phyloP scores from a whole-genome alignment of 2,797 vertebrate species.

The Dipus sagitta region DNA sequence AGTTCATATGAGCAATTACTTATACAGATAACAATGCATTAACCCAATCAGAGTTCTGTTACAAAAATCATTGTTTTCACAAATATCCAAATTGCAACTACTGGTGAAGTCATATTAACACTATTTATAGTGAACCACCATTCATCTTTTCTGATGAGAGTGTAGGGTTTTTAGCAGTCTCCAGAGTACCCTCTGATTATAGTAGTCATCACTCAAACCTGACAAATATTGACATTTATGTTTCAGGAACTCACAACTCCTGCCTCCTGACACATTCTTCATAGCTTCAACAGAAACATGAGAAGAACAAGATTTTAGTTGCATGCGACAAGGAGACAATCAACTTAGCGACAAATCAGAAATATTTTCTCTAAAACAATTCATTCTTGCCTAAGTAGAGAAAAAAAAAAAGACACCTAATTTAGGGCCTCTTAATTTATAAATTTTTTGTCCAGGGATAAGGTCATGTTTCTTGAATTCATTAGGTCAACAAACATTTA shows the following conservation, averaged over 20 bases:
- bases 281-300: conserved; percentile 21
- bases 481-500: not conserved
- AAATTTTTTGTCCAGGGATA: not conserved
- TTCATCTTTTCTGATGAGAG: conserved; percentile 63
- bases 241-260: conserved; percentile 34
- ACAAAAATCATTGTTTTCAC: conserved; percentile 40
- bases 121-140: conserved; percentile 48
- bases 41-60: not conserved
- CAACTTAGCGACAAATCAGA: not conserved
- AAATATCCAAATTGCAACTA: conserved; percentile 53
- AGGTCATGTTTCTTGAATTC: not conserved
- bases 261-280: conserved; percentile 65
- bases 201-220: conserved; percentile 63
- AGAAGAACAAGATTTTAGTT: not conserved
- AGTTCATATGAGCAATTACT: not conserved
- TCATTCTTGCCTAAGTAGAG: not conserved
- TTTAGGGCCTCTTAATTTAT: not conserved
- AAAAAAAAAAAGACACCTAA: conserved; percentile 30
- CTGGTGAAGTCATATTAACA: conserved; percentile 70
- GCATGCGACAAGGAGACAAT: conserved; percentile 45
- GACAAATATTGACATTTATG: conserved; percentile 49
- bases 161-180: conserved; percentile 45
- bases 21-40: not conserved
- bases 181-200: conserved; percentile 33
- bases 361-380: conserved; percentile 35